Conservation (phyloP, 2,113 vertebrate genomes). For the Camelus dromedarius region DNA sequence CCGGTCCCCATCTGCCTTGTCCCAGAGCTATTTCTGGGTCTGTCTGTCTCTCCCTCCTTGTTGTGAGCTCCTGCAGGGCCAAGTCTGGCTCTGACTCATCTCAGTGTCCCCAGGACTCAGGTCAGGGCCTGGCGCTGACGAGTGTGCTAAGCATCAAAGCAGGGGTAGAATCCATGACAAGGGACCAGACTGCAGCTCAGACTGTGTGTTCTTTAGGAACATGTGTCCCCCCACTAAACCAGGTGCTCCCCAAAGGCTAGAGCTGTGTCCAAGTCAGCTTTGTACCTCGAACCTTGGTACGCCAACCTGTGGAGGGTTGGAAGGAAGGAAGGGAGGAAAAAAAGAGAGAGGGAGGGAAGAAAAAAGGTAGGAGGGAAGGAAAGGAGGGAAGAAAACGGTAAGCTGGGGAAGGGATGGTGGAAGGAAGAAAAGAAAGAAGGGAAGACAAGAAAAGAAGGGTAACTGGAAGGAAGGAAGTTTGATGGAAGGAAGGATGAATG, state of each 20-base stretch:
- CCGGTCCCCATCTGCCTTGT: constrained; percentile 51
- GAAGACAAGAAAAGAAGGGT: not conserved
- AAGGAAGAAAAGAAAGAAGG: not conserved
- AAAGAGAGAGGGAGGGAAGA: not conserved
- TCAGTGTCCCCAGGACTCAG: constrained; percentile 54
- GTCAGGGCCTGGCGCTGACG: constrained; percentile 25
- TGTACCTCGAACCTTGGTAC: not conserved
- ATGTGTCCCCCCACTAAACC: not conserved
- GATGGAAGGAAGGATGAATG: not conserved
- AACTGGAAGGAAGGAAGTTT: not conserved
- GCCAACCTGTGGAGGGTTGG: not conserved
- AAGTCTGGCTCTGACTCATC: constrained; percentile 77
- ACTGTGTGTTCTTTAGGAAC: not conserved
- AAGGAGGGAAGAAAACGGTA: not conserved
- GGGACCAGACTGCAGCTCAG: too few species aligned
- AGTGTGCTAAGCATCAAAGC: not conserved
- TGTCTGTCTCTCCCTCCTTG: constrained; percentile 49
- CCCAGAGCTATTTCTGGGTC: constrained; percentile 71
- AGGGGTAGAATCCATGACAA: not conserved
- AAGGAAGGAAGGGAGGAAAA: not conserved
- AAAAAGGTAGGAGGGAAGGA: too few species aligned
- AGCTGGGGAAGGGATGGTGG: not conserved
- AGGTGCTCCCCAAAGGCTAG: not conserved
- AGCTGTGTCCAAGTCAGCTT: not conserved
- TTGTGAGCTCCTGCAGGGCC: constrained; percentile 66